Evolutionary conservation across 2,888 invertebrate genomes (phyloP).

Genomic region (Pterostichus madidus): DNA sequence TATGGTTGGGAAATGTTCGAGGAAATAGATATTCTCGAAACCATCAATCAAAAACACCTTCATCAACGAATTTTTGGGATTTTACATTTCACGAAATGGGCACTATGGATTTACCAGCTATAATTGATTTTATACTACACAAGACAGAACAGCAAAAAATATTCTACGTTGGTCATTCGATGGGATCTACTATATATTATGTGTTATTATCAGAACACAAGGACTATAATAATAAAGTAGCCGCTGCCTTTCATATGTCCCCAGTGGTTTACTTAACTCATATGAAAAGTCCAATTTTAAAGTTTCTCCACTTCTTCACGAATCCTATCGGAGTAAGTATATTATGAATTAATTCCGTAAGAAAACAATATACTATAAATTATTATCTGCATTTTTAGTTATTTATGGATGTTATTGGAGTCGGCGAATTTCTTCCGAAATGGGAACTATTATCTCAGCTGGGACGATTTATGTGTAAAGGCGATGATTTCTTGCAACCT

Average conservation of each 20-base stretch:
- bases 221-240: constrained; percentile 74
- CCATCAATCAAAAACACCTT: constrained; percentile 76
- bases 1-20: constrained; percentile 81
- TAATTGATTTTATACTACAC: constrained; percentile 78
- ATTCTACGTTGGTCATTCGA: constrained; percentile 81
- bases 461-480: constrained; percentile 79
- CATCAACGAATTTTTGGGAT: constrained; percentile 75
- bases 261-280: constrained; percentile 75
- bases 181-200: constrained; percentile 78
- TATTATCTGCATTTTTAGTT: constrained; percentile 73
- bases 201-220: constrained; percentile 74
- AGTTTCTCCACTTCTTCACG: constrained; percentile 76
- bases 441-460: constrained; percentile 77
- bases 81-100: constrained; percentile 75
- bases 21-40: constrained; percentile 79
- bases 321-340: constrained; percentile 77
- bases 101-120: constrained; percentile 79
- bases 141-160: constrained; percentile 76
- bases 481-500: constrained; percentile 78
- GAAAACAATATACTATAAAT: neutral
- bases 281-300: constrained; percentile 74
- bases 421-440: constrained; percentile 82
- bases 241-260: constrained; percentile 73
- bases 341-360: neutral
- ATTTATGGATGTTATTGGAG: constrained; percentile 76